Conservation (phyloP, 1,140 invertebrate species). For the Hyles vespertilio region DNA sequence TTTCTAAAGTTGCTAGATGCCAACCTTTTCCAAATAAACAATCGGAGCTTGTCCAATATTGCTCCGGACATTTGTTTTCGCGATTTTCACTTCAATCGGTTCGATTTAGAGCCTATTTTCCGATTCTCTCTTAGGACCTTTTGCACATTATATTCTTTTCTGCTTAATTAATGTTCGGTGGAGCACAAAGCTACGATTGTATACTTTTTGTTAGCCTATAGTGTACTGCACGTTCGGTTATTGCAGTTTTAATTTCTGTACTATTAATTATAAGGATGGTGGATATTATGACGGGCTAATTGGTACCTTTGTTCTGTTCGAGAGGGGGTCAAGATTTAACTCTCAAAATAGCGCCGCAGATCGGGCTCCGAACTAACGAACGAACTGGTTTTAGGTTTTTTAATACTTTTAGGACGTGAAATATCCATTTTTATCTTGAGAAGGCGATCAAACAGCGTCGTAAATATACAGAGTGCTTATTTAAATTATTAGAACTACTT, state of each 20-base stretch:
- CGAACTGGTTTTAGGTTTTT: conserved; percentile 14
- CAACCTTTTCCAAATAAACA: conserved; percentile 18
- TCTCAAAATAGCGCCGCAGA: conserved; percentile 33
- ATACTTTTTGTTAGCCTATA: conserved; percentile 46
- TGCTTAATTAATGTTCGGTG: conserved; percentile 64
- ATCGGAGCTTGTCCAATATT: conserved; percentile 19
- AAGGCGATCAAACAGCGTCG: not conserved
- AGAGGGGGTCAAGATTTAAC: conserved; percentile 37
- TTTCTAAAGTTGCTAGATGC: conserved; percentile 4
- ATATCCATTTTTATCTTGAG: conserved; percentile 2
- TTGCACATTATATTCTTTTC: conserved; percentile 31
- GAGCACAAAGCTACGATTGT: conserved; percentile 50
- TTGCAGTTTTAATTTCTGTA: conserved; percentile 59
- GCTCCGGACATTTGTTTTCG: not conserved
- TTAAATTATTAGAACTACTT: not conserved
- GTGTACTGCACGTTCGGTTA: conserved; percentile 39
- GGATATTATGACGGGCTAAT: conserved; percentile 56
- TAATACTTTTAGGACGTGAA: not conserved
- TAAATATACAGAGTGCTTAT: too few relatives aligned
- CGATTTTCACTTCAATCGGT: conserved; percentile 15
- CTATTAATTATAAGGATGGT: conserved; percentile 58
- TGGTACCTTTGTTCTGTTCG: conserved; percentile 49
- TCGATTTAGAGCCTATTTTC: conserved; percentile 32
- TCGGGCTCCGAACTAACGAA: too few relatives aligned
- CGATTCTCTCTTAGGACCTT: conserved; percentile 30